phyloP scores from a whole-genome alignment of 2,888 invertebrate genomes.

The Panzeria rudis region DNA sequence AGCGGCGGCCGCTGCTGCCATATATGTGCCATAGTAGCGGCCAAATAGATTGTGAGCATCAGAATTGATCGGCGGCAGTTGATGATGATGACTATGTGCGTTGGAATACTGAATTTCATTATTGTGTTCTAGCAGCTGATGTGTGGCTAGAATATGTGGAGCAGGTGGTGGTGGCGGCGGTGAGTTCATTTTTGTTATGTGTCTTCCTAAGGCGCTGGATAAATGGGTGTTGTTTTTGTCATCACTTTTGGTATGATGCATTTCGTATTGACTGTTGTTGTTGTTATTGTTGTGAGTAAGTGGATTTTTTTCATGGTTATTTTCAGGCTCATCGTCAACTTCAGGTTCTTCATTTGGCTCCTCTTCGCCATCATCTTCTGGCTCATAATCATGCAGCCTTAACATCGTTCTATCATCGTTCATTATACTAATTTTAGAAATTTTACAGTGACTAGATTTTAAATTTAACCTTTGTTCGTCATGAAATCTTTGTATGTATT shows the following conservation, averaged over 20 bases:
- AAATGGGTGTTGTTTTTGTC: neutral
- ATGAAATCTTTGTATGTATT: conserved; percentile 35
- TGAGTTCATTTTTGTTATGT: neutral
- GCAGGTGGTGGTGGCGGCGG: neutral
- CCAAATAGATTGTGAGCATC: conserved; percentile 81
- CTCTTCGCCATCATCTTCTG: conserved; percentile 30
- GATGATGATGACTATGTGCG: conserved; percentile 34
- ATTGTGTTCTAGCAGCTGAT: conserved; percentile 15
- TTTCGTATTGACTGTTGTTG: conserved; percentile 7
- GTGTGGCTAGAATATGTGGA: neutral
- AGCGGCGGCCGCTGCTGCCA: conserved; percentile 80
- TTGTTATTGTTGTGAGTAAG: conserved; percentile 12
- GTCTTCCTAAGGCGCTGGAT: neutral
- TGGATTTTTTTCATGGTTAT: neutral
- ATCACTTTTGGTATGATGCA: neutral
- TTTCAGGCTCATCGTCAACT: neutral
- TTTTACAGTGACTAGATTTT: conserved; percentile 29
- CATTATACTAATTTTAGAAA: neutral
- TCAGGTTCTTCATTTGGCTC: conserved; percentile 37
- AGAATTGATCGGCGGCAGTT: conserved; percentile 67
- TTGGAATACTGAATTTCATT: conserved; percentile 30
- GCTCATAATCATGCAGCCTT: conserved; percentile 15
- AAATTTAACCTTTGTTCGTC: neutral
- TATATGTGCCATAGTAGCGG: conserved; percentile 82
- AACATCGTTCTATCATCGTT: conserved; percentile 17